Evolutionary conservation across 2,797 vertebrate species (phyloP).

Genomic region (Holocentrus rufus): DNA sequence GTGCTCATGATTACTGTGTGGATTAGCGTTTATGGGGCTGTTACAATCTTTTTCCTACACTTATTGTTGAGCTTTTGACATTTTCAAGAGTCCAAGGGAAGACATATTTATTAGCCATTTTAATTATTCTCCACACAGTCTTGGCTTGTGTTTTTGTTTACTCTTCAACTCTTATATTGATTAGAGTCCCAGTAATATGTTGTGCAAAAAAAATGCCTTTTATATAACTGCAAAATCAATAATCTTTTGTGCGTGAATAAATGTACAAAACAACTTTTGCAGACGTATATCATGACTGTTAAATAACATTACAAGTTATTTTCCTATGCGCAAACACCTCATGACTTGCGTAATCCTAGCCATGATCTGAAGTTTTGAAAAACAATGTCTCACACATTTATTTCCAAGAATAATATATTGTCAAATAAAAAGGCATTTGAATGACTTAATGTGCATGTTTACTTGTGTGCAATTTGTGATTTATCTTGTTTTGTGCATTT

Average conservation of each 20-base stretch:
- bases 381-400: too few relatives aligned
- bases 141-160: constrained; percentile 62
- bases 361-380: too few relatives aligned
- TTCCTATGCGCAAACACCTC: too few relatives aligned
- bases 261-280: neutral
- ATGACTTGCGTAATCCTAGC: too few relatives aligned
- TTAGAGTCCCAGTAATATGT: neutral
- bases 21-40: neutral
- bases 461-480: too few relatives aligned
- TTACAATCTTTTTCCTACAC: neutral
- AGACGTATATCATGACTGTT: neutral
- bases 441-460: too few relatives aligned
- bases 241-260: neutral
- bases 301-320: too few relatives aligned
- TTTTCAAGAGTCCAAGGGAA: constrained; percentile 43
- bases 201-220: neutral
- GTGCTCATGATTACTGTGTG: neutral
- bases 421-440: too few relatives aligned
- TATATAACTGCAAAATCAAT: neutral
- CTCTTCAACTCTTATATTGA: constrained; percentile 8
- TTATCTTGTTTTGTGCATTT: too few relatives aligned
- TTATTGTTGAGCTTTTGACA: constrained; percentile 8
- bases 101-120: constrained; percentile 48
- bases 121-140: constrained; percentile 57
- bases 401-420: too few relatives aligned